Evolutionary conservation across 2,888 invertebrate genomes (phyloP), one percentile per base, ranked within the genome.

Genomic region (Rugalucina vietnamica): DNA sequence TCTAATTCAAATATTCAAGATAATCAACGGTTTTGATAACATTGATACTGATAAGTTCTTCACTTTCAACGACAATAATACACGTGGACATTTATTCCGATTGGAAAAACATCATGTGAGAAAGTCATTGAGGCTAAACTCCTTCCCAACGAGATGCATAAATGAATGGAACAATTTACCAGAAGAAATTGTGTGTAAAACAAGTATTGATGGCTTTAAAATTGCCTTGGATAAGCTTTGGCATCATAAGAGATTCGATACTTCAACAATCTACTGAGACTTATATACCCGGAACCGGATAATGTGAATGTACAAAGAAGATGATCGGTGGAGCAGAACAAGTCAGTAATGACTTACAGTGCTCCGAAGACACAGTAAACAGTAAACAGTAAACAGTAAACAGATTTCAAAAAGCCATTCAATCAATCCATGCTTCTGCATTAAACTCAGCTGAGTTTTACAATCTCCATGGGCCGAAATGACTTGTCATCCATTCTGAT

Each of bases 31-130:
- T 4, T 65, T 34, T 34, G 65, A 65, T 34, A 65, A 65, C 34
- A 65, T 65, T 65, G 65, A 65, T 65, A 3, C 4, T 18, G 34
- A n/a, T 34, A 34, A 65, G 21, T 65, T 65, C 21, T 65, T 65
- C 65, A 34, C 65, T 65, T 65, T 65, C 21, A 65, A 65, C 34
- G 65, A 34, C 34, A 65, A 65, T 21, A 65, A 34, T 18, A 65
- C 65, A 32, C 65, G 65, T 34, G 65, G 65, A 65, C 65, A 65
- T 34, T 65, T 65, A 65, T 65, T 65, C 65, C 34, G 65, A 18
- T 65, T 34, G 65, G 65, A 65, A 65, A 65, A 65, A 65, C 65
- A 34, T 32, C 65, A 65, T 32, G 34, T 65, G 18, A 65, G 34
- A 8, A 65, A 65, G 34, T 65, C 65, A 3, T 65, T 65, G 34